These are phyloP conservation scores for Ephydatia muelleri DNA, from an alignment of 37 sponge, comb jelly and placozoan species.

Conservation along the genomic window DNA sequence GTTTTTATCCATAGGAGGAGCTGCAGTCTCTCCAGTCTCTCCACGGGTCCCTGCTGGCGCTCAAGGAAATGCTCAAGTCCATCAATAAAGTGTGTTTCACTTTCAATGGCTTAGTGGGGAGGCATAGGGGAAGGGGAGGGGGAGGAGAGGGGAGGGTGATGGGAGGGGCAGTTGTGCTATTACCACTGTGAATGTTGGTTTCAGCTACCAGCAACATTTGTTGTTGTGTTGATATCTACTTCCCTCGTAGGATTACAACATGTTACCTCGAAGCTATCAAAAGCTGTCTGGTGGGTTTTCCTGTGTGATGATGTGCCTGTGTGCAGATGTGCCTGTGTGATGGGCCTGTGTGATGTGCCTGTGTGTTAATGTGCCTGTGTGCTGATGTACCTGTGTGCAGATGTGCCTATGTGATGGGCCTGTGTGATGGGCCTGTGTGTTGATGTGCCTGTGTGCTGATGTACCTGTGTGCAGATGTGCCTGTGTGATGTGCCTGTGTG, in stretches of 20 bases:
- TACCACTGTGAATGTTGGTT: not conserved
- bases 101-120: not conserved
- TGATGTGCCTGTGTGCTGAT: too few relatives aligned
- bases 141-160: not conserved
- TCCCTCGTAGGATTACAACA: constrained; percentile 18
- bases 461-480: too few relatives aligned
- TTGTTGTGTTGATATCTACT: not conserved
- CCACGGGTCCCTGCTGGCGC: constrained; percentile 22
- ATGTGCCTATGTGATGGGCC: too few relatives aligned
- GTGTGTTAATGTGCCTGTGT: not conserved
- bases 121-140: not conserved
- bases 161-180: not conserved
- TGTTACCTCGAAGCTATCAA: constrained; percentile 3
- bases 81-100: constrained; percentile 1
- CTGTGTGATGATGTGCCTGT: too few relatives aligned
- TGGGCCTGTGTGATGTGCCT: too few relatives aligned
- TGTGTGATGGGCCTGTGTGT: too few relatives aligned
- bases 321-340: too few relatives aligned
- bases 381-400: too few relatives aligned
- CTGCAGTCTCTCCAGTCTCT: constrained; percentile 7
- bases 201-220: not conserved
- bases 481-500: too few relatives aligned
- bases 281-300: not conserved
- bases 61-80: constrained; percentile 25
- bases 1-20: constrained; percentile 3